These are phyloP conservation scores for Pristis pectinata DNA, from an alignment of 2,797 vertebrate genomes.

Conservation along the genomic window DNA sequence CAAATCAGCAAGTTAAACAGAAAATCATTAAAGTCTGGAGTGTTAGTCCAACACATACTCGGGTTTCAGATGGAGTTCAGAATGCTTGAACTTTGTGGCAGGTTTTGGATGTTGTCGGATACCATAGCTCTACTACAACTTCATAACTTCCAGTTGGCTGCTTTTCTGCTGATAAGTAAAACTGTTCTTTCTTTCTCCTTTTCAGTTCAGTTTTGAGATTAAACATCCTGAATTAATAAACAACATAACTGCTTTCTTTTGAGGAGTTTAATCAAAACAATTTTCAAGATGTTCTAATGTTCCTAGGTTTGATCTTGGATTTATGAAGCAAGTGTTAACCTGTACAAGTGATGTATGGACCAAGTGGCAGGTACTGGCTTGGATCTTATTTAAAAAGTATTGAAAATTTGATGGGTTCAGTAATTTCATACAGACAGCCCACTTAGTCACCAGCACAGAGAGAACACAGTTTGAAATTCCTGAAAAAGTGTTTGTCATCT, in stretches of 20 bases:
- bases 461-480: not conserved
- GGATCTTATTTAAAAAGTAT: not conserved
- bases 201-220: not conserved
- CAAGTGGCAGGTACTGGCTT: slow-evolving; percentile 7
- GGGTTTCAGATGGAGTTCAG: not conserved
- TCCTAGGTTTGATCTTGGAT: not conserved
- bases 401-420: not conserved
- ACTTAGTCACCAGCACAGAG: not conserved
- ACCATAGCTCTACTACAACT: not conserved
- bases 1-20: not conserved
- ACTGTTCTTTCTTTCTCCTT: not conserved
- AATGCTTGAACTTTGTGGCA: not conserved
- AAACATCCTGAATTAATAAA: not conserved
- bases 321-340: not conserved
- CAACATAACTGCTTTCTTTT: not conserved
- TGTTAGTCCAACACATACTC: not conserved
- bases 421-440: not conserved
- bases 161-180: not conserved
- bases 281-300: slow-evolving; percentile 1
- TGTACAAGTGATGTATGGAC: not conserved
- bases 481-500: not conserved
- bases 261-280: not conserved
- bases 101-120: not conserved
- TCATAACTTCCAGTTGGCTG: not conserved
- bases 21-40: not conserved